Base-by-base conservation (phyloP, 2,113 vertebrate species). In the Rhinichthys klamathensis region DNA sequence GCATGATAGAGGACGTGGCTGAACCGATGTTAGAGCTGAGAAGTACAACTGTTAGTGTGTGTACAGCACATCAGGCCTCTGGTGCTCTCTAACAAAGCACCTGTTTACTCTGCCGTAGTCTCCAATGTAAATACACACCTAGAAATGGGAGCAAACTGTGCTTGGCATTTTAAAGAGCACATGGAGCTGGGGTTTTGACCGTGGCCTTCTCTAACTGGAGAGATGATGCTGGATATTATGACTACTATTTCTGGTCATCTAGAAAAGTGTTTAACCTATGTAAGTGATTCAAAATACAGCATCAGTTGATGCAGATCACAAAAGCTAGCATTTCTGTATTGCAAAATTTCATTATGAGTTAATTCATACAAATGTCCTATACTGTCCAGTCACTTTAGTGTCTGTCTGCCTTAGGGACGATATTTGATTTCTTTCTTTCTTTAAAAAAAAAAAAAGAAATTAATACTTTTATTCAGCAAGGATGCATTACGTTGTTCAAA, bases 11-110 rank as follows among this genome's bases (percentile, higher is more conserved):
- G 89, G 90, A 91, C 80, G 83, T 88, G 23, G 27, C 23, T 74
- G 12, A 86, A 87, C 87, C 88, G 87, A 88, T 93, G 91, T 94
- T 93, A 92, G 88, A 89, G 85, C 91, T 88, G 86, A 74, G 79
- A 87, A 92, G 90, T 92, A 91, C 75, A 83, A 72, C 77, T 85
- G 60, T 82, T 70, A 35, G 44, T 46, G 32, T 83, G 21, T 72
- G 67, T 83, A 72, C 72, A 49, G 41, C 56, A 67, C 1, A 18
- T 51, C 25, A 77, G 60, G 25, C 21, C 54, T 63, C 58, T 65
- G 74, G 41, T 82, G 61, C 78, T 35, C n/a, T 54, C 11, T 65
- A 84, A 84, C 56, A 80, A 73, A 80, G 82, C 13, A 60, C 51
- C 44, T 78, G 81, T 87, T 87, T 87, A 87, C 81, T 61, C 61